Conservation (phyloP, 2,797 vertebrate species). For the Notolabrus celidotus region DNA sequence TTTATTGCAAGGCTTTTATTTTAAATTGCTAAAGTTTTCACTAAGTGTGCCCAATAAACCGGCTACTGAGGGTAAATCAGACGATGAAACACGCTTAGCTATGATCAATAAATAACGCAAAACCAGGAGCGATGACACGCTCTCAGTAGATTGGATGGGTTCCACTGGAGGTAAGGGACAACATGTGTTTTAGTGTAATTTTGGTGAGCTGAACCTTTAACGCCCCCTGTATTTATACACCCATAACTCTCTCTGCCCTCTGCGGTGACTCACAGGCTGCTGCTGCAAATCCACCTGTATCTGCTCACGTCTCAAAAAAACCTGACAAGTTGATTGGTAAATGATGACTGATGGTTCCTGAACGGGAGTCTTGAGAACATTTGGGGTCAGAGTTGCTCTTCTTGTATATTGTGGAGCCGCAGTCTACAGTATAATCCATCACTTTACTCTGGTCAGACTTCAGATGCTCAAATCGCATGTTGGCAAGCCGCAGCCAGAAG, state of each 20-base stretch:
- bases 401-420: background rate
- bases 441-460: slow-evolving; percentile 29
- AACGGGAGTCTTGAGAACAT: slow-evolving; percentile 17
- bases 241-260: slow-evolving; percentile 18
- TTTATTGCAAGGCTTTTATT: too few species aligned
- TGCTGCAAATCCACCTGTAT: slow-evolving; percentile 27
- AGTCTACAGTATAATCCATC: slow-evolving; percentile 36
- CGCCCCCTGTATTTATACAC: slow-evolving; percentile 3
- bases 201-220: background rate
- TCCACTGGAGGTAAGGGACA: background rate
- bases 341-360: slow-evolving; percentile 42
- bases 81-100: background rate
- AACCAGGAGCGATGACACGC: background rate
- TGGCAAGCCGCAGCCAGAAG: slow-evolving; percentile 22
- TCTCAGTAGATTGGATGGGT: background rate
- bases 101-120: background rate
- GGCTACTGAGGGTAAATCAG: background rate
- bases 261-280: background rate
- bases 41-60: too few species aligned
- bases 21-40: too few species aligned
- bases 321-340: slow-evolving; percentile 24
- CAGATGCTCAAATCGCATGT: slow-evolving; percentile 20
- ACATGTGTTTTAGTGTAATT: background rate
- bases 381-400: slow-evolving; percentile 21
- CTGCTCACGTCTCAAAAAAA: slow-evolving; percentile 23